A percentile compares a stretch with the other conserved stretches of the same genome.
phyloP scores from a whole-genome alignment of 2,797 vertebrate species.

The Podarcis lilfordi region DNA sequence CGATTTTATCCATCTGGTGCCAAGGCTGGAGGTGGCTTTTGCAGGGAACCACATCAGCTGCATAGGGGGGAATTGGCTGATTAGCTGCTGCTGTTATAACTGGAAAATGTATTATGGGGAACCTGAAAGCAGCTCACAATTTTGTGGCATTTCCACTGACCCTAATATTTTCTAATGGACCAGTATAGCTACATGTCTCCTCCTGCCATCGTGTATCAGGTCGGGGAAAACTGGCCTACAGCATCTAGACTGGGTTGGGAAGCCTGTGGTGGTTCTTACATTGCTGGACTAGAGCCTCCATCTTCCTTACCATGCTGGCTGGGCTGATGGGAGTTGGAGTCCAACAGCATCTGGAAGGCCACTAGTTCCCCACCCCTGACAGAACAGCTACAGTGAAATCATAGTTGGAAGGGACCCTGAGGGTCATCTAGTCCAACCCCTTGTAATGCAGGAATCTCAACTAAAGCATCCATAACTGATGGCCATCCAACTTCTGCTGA shows the following conservation, averaged over 20 bases:
- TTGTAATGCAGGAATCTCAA: too few relatives aligned
- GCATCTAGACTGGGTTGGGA: too few relatives aligned
- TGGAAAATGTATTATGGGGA: neutral
- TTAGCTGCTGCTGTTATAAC: neutral
- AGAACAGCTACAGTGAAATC: too few relatives aligned
- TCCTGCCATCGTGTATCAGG: too few relatives aligned
- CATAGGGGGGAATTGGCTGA: neutral
- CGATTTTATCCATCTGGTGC: neutral
- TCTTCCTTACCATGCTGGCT: too few relatives aligned
- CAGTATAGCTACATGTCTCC: neutral
- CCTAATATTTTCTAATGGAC: neutral
- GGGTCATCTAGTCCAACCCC: too few relatives aligned
- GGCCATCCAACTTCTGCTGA: too few relatives aligned
- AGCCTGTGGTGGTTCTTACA: too few relatives aligned
- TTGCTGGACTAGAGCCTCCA: too few relatives aligned
- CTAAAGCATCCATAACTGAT: too few relatives aligned
- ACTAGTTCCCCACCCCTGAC: neutral
- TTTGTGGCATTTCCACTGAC: neutral
- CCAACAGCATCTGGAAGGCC: neutral
- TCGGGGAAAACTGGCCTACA: too few relatives aligned
- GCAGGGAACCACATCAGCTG: neutral
- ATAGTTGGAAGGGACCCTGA: too few relatives aligned
- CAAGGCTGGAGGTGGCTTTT: neutral
- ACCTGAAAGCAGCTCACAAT: neutral
- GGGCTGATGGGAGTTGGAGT: neutral